A percentile compares a stretch with the other conserved stretches of the same genome.
Evolutionary conservation across 2,888 invertebrate genomes (phyloP).

Genomic region (Lumbricus terrestris): DNA sequence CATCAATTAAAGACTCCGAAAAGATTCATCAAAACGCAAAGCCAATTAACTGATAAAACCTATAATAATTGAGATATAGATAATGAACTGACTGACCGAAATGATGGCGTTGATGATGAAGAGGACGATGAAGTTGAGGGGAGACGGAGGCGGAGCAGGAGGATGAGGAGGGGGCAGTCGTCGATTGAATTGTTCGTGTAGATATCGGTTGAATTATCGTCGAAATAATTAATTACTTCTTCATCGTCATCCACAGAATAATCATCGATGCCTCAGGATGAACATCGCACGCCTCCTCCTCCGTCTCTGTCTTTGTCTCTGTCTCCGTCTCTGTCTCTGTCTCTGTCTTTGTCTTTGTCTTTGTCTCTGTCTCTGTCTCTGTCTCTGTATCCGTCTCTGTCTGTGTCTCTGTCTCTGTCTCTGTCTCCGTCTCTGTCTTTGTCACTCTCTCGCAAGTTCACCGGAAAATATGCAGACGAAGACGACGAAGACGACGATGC

Average conservation of each 20-base stretch:
- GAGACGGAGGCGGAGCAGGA: background rate
- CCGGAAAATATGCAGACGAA: background rate
- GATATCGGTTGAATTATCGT: background rate
- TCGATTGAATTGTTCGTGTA: no score
- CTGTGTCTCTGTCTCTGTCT: no score
- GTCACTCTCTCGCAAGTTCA: background rate
- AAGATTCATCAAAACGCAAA: background rate
- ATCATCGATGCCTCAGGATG: no score
- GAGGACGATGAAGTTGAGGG: background rate
- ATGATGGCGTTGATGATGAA: background rate
- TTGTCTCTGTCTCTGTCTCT: no score
- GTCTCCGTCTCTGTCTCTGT: no score
- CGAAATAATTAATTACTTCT: background rate
- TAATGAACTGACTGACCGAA: background rate
- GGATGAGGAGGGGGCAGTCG: no score
- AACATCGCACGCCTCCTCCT: background rate
- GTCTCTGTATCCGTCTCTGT: no score
- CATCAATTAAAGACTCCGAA: background rate
- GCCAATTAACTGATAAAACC: background rate
- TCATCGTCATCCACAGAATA: no score
- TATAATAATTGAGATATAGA: background rate
- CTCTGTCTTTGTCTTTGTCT: no score
- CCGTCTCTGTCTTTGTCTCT: no score
- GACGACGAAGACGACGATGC: no score
- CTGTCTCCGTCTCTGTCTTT: background rate